A percentile compares a stretch with the other conserved stretches of the same genome.
Evolutionary conservation across 1,140 invertebrate species (phyloP).

Genomic region (Drosophila kikkawai): DNA sequence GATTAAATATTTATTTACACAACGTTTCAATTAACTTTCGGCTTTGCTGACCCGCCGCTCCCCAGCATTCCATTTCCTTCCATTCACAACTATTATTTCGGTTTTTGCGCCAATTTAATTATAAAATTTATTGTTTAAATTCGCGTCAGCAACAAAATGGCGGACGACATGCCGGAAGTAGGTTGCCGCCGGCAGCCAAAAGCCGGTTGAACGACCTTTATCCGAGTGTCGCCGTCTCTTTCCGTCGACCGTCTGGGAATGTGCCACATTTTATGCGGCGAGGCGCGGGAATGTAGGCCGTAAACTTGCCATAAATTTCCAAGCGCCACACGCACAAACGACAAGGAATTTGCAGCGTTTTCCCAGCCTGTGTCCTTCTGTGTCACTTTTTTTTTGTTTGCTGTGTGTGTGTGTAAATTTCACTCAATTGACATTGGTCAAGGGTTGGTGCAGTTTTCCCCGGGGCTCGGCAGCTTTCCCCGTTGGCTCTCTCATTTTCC

Average conservation of each 20-base stretch:
- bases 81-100: slow-evolving; percentile 44
- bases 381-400: slow-evolving; percentile 7
- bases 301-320: slow-evolving; percentile 80
- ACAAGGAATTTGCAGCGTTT: slow-evolving; percentile 57
- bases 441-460: slow-evolving; percentile 23
- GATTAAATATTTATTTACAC: slow-evolving; percentile 84
- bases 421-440: slow-evolving; percentile 72
- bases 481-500: slow-evolving; percentile 50
- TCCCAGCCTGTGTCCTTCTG: slow-evolving; percentile 26
- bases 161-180: slow-evolving; percentile 69
- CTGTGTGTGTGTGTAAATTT: slow-evolving; percentile 63
- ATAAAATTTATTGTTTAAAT: slow-evolving; percentile 80
- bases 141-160: slow-evolving; percentile 72
- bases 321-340: slow-evolving; percentile 44
- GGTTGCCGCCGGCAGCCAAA: slow-evolving; percentile 55
- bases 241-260: slow-evolving; percentile 55
- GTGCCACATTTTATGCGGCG: slow-evolving; percentile 76
- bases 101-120: slow-evolving; percentile 75
- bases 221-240: slow-evolving; percentile 7
- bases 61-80: slow-evolving; percentile 17
- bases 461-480: slow-evolving; percentile 26
- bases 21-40: slow-evolving; percentile 84
- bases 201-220: slow-evolving; percentile 76
- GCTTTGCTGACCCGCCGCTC: slow-evolving; percentile 52
- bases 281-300: slow-evolving; percentile 54